A percentile compares a stretch with the other conserved stretches of the same genome.
Conservation (phyloP, 2,888 invertebrate genomes). For the Idaea dimidiata region DNA sequence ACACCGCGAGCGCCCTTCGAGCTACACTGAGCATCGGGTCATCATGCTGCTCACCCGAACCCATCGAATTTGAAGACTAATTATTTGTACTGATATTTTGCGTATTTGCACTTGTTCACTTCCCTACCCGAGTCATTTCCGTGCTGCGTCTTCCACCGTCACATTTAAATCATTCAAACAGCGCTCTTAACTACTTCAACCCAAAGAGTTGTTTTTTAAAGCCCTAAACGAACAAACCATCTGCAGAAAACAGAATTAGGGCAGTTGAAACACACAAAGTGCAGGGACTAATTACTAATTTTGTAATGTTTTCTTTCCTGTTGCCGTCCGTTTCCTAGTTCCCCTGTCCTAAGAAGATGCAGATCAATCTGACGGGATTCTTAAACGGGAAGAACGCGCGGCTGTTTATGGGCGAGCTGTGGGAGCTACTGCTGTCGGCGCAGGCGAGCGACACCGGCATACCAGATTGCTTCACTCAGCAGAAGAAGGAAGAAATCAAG, state of each 20-base stretch:
- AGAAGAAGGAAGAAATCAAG: conserved; percentile 97
- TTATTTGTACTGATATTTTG: conserved; percentile 32
- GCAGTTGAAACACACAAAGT: conserved; percentile 31
- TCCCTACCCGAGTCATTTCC: conserved; percentile 74
- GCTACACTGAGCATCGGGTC: conserved; percentile 27
- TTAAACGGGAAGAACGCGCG: conserved; percentile 98
- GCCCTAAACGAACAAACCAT: conserved; percentile 14
- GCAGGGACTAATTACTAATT: conserved; percentile 47
- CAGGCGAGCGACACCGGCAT: conserved; percentile 98
- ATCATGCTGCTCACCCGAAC: conserved; percentile 29
- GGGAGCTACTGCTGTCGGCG: conserved; percentile 96
- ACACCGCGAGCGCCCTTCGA: conserved; percentile 27
- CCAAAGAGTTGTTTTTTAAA: conserved; percentile 20
- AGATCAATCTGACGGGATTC: conserved; percentile 99
- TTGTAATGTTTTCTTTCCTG: conserved; percentile 64
- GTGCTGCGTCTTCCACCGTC: conserved; percentile 24
- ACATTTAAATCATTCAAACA: conserved; percentile 12
- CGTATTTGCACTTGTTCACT: conserved; percentile 48
- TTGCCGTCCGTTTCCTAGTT: conserved; percentile 83
- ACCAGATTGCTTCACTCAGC: conserved; percentile 95
- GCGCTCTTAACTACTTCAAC: conserved; percentile 65
- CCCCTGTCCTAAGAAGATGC: conserved; percentile 99
- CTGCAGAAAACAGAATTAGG: conserved; percentile 34
- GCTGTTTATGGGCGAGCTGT: conserved; percentile 98
- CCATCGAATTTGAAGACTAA: conserved; percentile 42